Base-by-base conservation (phyloP, 2,797 vertebrate genomes). In the Phoxinus dragarum region DNA sequence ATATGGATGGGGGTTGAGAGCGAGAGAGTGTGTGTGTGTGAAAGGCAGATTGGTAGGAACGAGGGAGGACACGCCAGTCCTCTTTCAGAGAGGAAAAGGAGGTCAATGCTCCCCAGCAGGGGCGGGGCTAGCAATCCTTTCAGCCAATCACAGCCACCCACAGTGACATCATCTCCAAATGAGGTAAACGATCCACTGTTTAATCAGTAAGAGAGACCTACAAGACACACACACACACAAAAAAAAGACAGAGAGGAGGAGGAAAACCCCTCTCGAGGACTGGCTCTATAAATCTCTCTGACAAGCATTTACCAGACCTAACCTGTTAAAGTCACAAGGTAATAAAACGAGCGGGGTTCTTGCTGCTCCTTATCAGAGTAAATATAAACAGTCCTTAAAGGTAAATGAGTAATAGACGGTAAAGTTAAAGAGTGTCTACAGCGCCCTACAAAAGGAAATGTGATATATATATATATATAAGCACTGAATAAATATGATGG, bases 111-210 rank as follows among this genome's bases (percentile, higher is more conserved):
- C 83, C 89, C 89, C 80, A 90, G 77, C 87, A 76, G 82, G 84
- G 84, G 90, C 81, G 64, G 85, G 89, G 89, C 90, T 88, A 90
- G 88, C 88, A 85, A 87, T 89, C 91, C 88, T 86, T 78, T 88
- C 88, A 92, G 89, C 88, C 88, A 94, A 93, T 93, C 59, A 81
- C 82, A 88, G 85, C 74, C 84, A 88, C 61, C 67, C 77, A 87
- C 89, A 64, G 90, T 93, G 92, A 94, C 91, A 93, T 94, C 92
- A 93, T 88, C 90, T 85, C 87, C 91, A 89, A 90, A 90, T 88
- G 84, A 90, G 81, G 88, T 90, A 91, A 93, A 92, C 83, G 85
- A 88, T 91, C 91, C 90, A 85, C 88, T 92, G 84, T 93, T 93
- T 90, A 93, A 93, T 92, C 91, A 92, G 88, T 89, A 88, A 69